A percentile compares a stretch with the other conserved stretches of the same genome.
Conservation (phyloP, 1,140 invertebrate species). For the Leucophenga varia region DNA sequence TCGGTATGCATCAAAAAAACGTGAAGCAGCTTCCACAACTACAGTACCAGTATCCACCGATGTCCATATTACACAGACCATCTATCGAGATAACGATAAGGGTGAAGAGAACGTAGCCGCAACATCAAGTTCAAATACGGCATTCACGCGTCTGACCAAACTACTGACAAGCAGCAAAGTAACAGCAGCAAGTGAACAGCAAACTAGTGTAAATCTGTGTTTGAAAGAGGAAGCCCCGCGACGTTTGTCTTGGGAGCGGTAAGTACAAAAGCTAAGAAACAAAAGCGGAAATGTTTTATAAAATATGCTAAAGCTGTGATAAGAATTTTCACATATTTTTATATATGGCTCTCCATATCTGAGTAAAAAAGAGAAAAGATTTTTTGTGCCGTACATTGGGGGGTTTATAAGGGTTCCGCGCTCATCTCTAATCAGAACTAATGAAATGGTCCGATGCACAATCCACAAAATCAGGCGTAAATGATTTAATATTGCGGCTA, state of each 20-base stretch:
- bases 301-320: no score
- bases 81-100: not conserved
- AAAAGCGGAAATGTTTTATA: no score
- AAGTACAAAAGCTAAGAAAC: conserved; percentile 33
- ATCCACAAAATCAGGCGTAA: no score
- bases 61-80: conserved; percentile 14
- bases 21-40: conserved; percentile 34
- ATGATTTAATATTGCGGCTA: no score
- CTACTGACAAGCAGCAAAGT: conserved; percentile 58
- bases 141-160: conserved; percentile 68
- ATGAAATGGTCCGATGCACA: no score
- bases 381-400: no score
- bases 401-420: no score
- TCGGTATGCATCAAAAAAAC: conserved; percentile 56
- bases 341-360: no score
- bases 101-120: conserved; percentile 6
- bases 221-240: conserved; percentile 58
- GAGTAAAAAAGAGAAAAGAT: no score
- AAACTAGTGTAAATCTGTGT: conserved; percentile 9
- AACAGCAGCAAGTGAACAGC: conserved; percentile 8
- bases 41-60: conserved; percentile 33
- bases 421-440: no score
- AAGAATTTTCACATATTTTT: no score
- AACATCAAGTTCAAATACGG: conserved; percentile 50
- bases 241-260: conserved; percentile 79